These are phyloP conservation scores for Amphipyra tragopoginis DNA, from an alignment of 2,888 invertebrate species.

Conservation along the genomic window DNA sequence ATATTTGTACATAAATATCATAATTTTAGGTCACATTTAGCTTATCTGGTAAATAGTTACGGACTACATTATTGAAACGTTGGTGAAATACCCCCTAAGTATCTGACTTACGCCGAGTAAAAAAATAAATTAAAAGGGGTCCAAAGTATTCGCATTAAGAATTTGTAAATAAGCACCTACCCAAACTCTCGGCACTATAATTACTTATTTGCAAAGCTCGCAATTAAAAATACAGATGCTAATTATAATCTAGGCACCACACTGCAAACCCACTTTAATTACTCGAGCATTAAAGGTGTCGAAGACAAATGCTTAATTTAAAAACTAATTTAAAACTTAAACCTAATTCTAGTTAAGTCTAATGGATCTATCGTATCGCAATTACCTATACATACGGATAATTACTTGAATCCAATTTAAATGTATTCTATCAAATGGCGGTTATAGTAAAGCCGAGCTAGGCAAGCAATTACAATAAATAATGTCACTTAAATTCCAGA, in stretches of 20 bases:
- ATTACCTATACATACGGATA: constrained; percentile 32
- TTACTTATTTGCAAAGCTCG: too few species aligned
- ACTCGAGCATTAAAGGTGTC: constrained; percentile 24
- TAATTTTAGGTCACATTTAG: too few species aligned
- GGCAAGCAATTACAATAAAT: constrained; percentile 66
- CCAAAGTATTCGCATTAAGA: too few species aligned
- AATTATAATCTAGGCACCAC: constrained; percentile 9
- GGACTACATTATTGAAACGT: too few species aligned
- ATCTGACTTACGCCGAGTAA: too few species aligned
- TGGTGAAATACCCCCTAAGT: too few species aligned
- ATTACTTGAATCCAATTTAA: constrained; percentile 51
- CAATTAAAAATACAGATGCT: background rate
- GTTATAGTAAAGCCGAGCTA: constrained; percentile 13
- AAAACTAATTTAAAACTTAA: constrained; percentile 38
- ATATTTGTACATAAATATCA: too few species aligned
- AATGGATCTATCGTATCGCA: constrained; percentile 41
- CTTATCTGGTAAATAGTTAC: too few species aligned
- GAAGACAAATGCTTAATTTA: constrained; percentile 29
- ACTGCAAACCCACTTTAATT: constrained; percentile 14
- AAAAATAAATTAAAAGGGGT: too few species aligned
- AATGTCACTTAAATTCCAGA: constrained; percentile 61
- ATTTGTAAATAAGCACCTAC: too few species aligned
- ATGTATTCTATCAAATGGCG: constrained; percentile 13
- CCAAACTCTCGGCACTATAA: too few species aligned
- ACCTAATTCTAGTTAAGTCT: constrained; percentile 36